Conservation (phyloP, 2,888 invertebrate species). For the Rhagonycha lutea region DNA sequence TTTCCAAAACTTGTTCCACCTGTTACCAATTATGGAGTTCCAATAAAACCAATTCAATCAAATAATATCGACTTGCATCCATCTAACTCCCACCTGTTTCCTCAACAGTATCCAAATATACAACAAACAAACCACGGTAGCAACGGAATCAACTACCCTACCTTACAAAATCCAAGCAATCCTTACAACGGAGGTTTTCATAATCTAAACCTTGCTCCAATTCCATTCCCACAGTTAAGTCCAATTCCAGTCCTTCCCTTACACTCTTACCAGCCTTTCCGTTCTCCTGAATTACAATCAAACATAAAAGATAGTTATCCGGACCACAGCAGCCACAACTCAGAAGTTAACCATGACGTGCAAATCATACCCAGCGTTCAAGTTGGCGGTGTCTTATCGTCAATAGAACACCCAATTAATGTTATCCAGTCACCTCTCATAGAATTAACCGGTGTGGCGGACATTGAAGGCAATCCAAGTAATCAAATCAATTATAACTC, state of each 20-base stretch:
- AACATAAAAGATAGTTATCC: constrained; percentile 10
- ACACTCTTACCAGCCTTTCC: constrained; percentile 64
- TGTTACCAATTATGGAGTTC: background rate
- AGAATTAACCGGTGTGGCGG: constrained; percentile 55
- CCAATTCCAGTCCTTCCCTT: constrained; percentile 45
- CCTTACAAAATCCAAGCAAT: background rate
- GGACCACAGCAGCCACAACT: background rate
- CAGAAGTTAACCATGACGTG: constrained; percentile 48
- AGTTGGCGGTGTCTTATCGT: constrained; percentile 69
- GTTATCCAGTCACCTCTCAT: constrained; percentile 72
- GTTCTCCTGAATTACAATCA: constrained; percentile 7
- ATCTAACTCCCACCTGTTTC: background rate
- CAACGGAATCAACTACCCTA: background rate
- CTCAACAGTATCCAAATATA: constrained; percentile 2
- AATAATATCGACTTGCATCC: background rate
- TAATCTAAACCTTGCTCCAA: constrained; percentile 43
- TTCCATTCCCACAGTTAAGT: constrained; percentile 69
- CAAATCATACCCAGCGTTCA: constrained; percentile 69
- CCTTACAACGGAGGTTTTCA: background rate
- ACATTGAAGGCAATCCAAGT: constrained; percentile 25
- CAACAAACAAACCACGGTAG: constrained; percentile 16
- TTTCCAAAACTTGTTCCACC: background rate
- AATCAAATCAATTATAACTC: constrained; percentile 15
- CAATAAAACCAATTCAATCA: background rate
- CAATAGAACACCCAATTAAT: constrained; percentile 73